phyloP scores from a whole-genome alignment of 2,113 vertebrate genomes.

The Cariama cristata region DNA sequence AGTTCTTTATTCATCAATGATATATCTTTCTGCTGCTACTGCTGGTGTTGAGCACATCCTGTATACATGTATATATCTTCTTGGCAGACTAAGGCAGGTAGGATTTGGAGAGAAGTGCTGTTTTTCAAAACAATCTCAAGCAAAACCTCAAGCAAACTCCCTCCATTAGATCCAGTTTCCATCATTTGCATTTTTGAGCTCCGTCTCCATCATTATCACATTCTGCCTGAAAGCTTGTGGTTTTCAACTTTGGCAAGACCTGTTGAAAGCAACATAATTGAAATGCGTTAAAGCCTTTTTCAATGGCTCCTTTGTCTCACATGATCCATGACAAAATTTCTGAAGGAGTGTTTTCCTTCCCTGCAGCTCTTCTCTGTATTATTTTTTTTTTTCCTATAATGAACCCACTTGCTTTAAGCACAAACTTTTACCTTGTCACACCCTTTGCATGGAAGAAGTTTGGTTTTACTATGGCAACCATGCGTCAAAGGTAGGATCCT shows the following conservation, averaged over 20 bases:
- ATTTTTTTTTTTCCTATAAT: background rate
- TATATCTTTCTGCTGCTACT: background rate
- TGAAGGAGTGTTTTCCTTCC: slow-evolving; percentile 13
- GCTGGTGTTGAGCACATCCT: background rate
- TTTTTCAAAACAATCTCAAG: slow-evolving; percentile 52
- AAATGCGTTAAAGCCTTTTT: background rate
- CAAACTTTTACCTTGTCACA: slow-evolving; percentile 23
- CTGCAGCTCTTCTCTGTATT: background rate
- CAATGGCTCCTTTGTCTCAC: slow-evolving; percentile 40
- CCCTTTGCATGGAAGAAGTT: background rate
- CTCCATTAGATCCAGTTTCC: background rate
- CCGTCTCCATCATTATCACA: slow-evolving; percentile 35
- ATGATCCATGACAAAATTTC: slow-evolving; percentile 34
- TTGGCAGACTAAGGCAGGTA: background rate
- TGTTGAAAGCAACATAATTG: slow-evolving; percentile 27
- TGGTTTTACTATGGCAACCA: slow-evolving; percentile 31
- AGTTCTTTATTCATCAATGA: background rate
- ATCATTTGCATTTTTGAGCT: background rate
- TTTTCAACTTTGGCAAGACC: slow-evolving; percentile 34
- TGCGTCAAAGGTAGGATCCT: slow-evolving; percentile 73
- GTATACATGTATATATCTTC: background rate
- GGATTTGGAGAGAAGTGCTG: slow-evolving; percentile 9
- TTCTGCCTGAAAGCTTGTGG: slow-evolving; percentile 49
- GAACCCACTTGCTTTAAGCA: slow-evolving; percentile 12
- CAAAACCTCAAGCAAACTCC: slow-evolving; percentile 8